Evolutionary conservation across 2,888 invertebrate genomes (phyloP), one percentile per base, ranked within the genome.

Genomic region (Leptinotarsa haldemani): DNA sequence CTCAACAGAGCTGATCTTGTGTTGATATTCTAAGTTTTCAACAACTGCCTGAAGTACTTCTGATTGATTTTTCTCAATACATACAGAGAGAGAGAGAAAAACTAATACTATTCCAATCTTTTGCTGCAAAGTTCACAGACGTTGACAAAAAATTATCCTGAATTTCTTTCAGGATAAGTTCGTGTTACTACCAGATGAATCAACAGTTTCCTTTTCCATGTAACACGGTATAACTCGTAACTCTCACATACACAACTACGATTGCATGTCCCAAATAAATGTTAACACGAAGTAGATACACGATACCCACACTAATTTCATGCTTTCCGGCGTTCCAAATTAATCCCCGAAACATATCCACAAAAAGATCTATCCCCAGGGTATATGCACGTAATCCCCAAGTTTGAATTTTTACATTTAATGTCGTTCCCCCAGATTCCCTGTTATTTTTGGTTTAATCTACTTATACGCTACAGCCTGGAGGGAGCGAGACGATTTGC

Each of bases 271-370:
- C 1, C 3, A 7, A 61, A 30, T 30, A 61, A 61, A 61, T 30
- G 56, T 68, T 58, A 7, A 30, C 53, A 52, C 68, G 56, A 56
- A 13, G 46, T 46, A 47, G 52, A 67, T 56, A 68, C 46, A 47
- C 61, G 61, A n/a, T 61, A 61, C 40, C 61, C 4, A 40, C 9
- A 61, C 56, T 56, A 68, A 68, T 68, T 58, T 68, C 68, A 68
- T 56, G 68, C 68, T 46, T 58, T 47, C 50, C 68, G 16, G 68
- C 56, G 61, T 40, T 20, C 13, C 56, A 56, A 53, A 25, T 53
- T 40, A 67, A 67, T 52, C 67, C 53, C 53, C 30, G 25, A 50
- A 50, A 66, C 66, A 25, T 52, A 25, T 25, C 66, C 66, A 48
- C 66, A 48, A 67, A 52, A 56, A 67, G 67, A 67, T 67, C 7